Evolutionary conservation across 2,888 invertebrate genomes (phyloP), one percentile per base, ranked within the genome.

Genomic region (Erynnis tages): DNA sequence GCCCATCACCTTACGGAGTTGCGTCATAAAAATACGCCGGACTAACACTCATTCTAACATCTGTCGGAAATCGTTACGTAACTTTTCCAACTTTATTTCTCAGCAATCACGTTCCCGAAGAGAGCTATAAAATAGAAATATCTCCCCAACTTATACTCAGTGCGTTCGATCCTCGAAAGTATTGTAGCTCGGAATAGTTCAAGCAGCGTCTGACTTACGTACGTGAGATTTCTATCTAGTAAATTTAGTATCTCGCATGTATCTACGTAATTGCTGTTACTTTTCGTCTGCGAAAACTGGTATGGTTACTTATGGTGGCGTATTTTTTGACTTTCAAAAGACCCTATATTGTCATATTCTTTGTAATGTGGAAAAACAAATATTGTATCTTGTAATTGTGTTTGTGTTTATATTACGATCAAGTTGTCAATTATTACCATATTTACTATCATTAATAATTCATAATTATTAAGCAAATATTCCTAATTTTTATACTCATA

Each of bases 81-180:
- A 55, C 55, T 58, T 60, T 56, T 50, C 53, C 48, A 54, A 55
- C 41, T 55, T 53, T 55, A 54, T 55, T 54, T 54, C 52, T 43
- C 44, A 49, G 52, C 53, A 49, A 54, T 52, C 54, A 55, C 54
- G 52, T 55, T 23, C 52, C 29, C 38, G 53, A 49, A 49, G 40
- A 32, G 23, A 50, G 54, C 50, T 54, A 54, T 54, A 54, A 55
- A 55, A 57, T 40, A 53, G 55, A 52, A 55, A 57, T 52, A 55
- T 55, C 50, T 50, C 25, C 50, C 43, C 34, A 46, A 50, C 50
- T 48, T 48, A 45, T 37, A 50, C 35, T 43, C 35, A 19, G 27
- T 41, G 35, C 50, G 41, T 50, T 32, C 43, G 34, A 43, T 50
- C 19, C 27, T 17, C 35, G 19, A 50, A 50, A 44, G 29, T 50